A percentile compares a stretch with the other conserved stretches of the same genome.
Conservation (phyloP, 92 coral and sea anemone species). For the Scolanthus callimorphus region DNA sequence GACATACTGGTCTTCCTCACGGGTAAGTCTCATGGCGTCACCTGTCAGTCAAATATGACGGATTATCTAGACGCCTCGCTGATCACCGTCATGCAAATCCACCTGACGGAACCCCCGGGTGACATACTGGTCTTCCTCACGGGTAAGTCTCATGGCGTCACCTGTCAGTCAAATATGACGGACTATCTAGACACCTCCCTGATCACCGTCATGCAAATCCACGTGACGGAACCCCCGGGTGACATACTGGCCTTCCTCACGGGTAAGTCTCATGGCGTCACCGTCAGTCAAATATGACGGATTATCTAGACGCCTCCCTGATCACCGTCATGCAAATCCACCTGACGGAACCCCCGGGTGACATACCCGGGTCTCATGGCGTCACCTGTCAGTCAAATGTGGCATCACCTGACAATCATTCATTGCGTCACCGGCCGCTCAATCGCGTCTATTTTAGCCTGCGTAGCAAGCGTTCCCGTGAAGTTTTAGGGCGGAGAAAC, state of each 20-base stretch:
- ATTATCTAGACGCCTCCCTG: conserved; percentile 84
- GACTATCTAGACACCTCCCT: conserved; percentile 89
- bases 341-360: conserved; percentile 96
- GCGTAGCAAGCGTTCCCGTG: no score
- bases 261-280: no score
- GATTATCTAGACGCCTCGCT: conserved; percentile 90
- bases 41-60: no score
- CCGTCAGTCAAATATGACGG: no score
- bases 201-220: conserved; percentile 95
- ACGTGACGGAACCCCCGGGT: conserved; percentile 94
- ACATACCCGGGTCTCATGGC: conserved; percentile 73
- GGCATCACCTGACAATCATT: conserved; percentile 71
- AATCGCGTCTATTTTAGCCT: no score
- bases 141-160: no score
- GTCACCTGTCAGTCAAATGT: no score
- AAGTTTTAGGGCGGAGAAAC: no score
- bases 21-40: no score
- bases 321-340: conserved; percentile 97
- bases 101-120: conserved; percentile 94
- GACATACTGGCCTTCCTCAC: conserved; percentile 94
- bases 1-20: conserved; percentile 95
- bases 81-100: conserved; percentile 95
- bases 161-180: no score
- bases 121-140: conserved; percentile 94
- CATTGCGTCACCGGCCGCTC: no score